Evolutionary conservation across 2,113 vertebrate genomes (phyloP).

Genomic region (Amphiprion ocellaris): DNA sequence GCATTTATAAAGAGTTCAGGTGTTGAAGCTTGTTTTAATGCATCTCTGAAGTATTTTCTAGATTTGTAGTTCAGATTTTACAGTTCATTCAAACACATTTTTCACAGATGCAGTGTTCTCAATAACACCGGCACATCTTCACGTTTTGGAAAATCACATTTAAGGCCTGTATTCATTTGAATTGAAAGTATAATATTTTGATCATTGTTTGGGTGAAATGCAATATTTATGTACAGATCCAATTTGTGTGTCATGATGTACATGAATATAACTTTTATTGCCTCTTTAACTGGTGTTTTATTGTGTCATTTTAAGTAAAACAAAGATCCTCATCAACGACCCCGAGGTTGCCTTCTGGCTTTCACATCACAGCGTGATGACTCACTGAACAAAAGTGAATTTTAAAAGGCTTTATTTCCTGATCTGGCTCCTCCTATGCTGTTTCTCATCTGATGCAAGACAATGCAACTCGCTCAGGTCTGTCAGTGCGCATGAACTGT

Average conservation of each 20-base stretch:
- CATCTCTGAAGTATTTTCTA: conserved; percentile 62
- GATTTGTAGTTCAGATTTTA: conserved; percentile 73
- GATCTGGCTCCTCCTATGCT: neutral
- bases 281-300: conserved; percentile 11
- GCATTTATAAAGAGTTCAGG: conserved; percentile 48
- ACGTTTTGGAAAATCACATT: conserved; percentile 51
- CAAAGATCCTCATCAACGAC: neutral
- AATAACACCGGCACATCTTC: conserved; percentile 30
- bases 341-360: neutral
- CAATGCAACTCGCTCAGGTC: conserved; percentile 1
- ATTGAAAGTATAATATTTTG: conserved; percentile 64
- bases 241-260: conserved; percentile 81
- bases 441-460: conserved; percentile 46
- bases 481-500: neutral
- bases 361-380: neutral
- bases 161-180: conserved; percentile 45
- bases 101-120: conserved; percentile 43
- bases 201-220: conserved; percentile 78
- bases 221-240: conserved; percentile 84
- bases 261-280: conserved; percentile 79
- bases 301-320: neutral
- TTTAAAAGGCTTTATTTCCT: neutral
- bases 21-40: conserved; percentile 53
- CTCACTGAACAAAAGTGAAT: neutral
- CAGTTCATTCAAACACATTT: conserved; percentile 26